phyloP scores from a whole-genome alignment of 2,888 invertebrate genomes.

The Periphyllus acericola region DNA sequence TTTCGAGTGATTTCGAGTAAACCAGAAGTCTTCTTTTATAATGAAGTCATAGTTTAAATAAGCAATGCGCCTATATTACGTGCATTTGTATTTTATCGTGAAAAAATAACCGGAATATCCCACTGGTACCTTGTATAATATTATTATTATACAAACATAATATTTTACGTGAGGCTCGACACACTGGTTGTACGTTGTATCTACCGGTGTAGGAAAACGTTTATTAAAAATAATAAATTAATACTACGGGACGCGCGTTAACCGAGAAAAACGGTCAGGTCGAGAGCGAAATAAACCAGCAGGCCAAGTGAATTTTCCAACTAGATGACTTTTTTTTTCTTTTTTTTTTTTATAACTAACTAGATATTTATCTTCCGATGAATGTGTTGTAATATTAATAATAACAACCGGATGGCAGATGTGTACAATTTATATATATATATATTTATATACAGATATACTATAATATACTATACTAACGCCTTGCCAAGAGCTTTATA shows the following conservation, averaged over 20 bases:
- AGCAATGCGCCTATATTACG: too few species aligned
- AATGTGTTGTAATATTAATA: background rate
- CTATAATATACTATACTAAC: background rate
- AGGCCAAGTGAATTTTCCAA: conserved; percentile 3
- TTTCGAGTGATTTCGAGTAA: too few species aligned
- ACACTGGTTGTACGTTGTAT: background rate
- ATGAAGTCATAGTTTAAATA: too few species aligned
- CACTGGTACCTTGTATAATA: background rate
- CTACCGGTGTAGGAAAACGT: background rate
- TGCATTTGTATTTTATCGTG: too few species aligned
- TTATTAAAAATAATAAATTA: conserved; percentile 26
- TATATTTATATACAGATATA: too few species aligned
- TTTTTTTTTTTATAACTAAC: background rate
- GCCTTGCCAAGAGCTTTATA: too few species aligned
- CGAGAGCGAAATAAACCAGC: background rate
- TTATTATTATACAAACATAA: background rate
- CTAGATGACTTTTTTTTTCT: conserved; percentile 11
- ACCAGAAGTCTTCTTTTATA: too few species aligned
- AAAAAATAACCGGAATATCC: background rate
- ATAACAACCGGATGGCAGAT: background rate
- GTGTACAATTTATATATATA: too few species aligned
- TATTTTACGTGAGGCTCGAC: background rate
- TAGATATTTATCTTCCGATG: too few species aligned
- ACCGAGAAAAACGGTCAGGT: background rate
- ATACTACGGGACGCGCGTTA: background rate